A percentile compares a stretch with the other conserved stretches of the same genome.
phyloP scores from a whole-genome alignment of 1,140 invertebrate genomes.

The Musca domestica region DNA sequence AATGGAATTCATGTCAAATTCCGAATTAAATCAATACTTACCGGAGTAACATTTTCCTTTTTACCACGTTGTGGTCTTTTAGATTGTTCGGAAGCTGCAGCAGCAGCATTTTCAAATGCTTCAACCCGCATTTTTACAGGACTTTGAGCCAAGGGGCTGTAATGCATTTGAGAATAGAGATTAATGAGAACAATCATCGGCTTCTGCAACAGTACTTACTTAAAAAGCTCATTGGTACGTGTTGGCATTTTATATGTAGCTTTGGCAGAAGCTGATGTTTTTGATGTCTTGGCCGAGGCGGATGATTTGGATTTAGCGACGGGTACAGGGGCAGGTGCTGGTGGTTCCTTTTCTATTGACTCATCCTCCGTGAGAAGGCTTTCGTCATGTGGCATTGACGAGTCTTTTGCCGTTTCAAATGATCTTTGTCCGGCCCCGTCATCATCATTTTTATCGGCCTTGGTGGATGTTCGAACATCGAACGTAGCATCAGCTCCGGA shows the following conservation, averaged over 20 bases:
- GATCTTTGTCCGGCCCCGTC: conserved; percentile 20
- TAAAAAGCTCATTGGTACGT: conserved; percentile 47
- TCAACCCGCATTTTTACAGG: conserved; percentile 64
- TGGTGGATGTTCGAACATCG: conserved; percentile 13
- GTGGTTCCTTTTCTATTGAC: conserved; percentile 30
- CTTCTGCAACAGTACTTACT: conserved; percentile 34
- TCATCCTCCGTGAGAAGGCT: conserved; percentile 49
- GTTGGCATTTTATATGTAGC: conserved; percentile 36
- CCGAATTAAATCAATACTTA: conserved; percentile 2
- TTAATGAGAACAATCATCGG: background rate
- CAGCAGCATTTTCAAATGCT: conserved; percentile 60
- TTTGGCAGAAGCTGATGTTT: conserved; percentile 11
- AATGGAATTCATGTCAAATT: background rate
- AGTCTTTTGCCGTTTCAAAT: conserved; percentile 36
- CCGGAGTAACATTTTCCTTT: conserved; percentile 28
- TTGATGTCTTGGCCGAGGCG: conserved; percentile 9
- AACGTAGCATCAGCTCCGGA: conserved; percentile 32
- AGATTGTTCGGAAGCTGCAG: conserved; percentile 26
- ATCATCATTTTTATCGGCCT: background rate
- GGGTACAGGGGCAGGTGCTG: conserved; percentile 1
- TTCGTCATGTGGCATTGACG: conserved; percentile 26
- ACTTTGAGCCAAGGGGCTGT: conserved; percentile 60
- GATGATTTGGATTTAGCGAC: conserved; percentile 25
- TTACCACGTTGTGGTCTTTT: conserved; percentile 30
- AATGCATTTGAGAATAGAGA: too few relatives aligned